These are phyloP conservation scores for Cephus sareptanus DNA, from an alignment of 2,888 invertebrate species.

Conservation along the genomic window DNA sequence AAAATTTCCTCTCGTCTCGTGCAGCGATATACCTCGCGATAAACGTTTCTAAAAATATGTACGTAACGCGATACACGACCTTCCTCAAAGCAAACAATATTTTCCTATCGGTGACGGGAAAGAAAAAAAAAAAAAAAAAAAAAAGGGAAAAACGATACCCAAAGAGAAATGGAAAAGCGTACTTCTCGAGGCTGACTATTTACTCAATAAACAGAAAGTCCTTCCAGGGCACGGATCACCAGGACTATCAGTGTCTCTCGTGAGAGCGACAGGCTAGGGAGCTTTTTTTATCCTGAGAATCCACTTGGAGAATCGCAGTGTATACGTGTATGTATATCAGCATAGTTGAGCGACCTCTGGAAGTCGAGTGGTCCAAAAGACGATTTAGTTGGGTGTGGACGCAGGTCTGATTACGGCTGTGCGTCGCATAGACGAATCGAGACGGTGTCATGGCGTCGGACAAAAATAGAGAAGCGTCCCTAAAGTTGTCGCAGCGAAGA, in stretches of 20 bases:
- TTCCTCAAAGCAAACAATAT: neutral
- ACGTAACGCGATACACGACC: neutral
- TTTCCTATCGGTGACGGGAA: neutral
- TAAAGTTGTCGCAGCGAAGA: constrained; percentile 42
- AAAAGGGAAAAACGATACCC: neutral
- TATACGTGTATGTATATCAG: neutral
- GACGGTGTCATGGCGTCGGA: constrained; percentile 1
- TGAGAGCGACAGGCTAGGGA: neutral
- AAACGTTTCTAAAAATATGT: neutral
- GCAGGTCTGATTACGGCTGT: neutral
- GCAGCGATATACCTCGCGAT: neutral
- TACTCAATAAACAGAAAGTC: constrained; percentile 3
- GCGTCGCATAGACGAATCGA: neutral
- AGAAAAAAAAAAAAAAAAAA: neutral
- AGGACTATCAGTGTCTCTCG: neutral
- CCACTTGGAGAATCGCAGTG: neutral
- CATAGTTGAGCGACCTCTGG: neutral
- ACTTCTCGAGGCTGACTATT: constrained; percentile 25
- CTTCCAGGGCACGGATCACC: neutral
- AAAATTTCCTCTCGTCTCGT: neutral
- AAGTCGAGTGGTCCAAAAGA: neutral
- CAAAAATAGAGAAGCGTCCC: constrained; percentile 34
- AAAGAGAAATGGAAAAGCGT: neutral
- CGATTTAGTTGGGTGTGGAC: neutral
- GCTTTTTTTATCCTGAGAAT: neutral